These are phyloP conservation scores for Eueremaeus valkanovi DNA, from an alignment of 2,888 invertebrate species.

Conservation along the genomic window DNA sequence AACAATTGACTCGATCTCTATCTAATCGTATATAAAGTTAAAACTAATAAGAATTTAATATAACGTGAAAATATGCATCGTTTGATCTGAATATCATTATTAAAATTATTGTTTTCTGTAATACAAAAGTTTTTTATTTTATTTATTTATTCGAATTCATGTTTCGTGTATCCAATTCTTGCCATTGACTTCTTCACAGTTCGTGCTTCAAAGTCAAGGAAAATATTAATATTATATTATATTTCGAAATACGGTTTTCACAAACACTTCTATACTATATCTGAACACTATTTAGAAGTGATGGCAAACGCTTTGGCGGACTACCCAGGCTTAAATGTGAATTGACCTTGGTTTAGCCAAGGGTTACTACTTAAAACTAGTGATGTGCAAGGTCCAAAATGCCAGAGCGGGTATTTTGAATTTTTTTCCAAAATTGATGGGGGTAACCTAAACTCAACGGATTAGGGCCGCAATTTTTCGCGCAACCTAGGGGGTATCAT, in stretches of 20 bases:
- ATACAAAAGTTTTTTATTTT: neutral
- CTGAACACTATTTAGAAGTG: neutral
- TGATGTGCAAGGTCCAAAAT: no score
- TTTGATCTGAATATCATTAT: neutral
- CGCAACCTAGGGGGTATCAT: no score
- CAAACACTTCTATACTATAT: neutral
- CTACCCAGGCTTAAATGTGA: no score
- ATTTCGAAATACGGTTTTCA: neutral
- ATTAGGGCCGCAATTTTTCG: no score
- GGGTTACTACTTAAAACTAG: no score
- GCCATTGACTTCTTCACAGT: constrained; percentile 18
- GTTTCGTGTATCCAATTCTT: constrained; percentile 16
- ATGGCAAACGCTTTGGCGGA: no score
- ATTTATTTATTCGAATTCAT: neutral
- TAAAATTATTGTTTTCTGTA: neutral
- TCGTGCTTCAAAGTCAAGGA: constrained; percentile 28
- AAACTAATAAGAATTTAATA: neutral
- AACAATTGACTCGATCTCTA: neutral
- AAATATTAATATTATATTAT: neutral
- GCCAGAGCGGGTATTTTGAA: no score
- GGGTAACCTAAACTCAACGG: no score
- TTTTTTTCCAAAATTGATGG: no score
- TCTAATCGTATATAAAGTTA: neutral
- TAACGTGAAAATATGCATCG: neutral
- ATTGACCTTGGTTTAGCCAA: no score